Conservation (phyloP, 2,888 invertebrate genomes). For the Geotrupes spiniger region DNA sequence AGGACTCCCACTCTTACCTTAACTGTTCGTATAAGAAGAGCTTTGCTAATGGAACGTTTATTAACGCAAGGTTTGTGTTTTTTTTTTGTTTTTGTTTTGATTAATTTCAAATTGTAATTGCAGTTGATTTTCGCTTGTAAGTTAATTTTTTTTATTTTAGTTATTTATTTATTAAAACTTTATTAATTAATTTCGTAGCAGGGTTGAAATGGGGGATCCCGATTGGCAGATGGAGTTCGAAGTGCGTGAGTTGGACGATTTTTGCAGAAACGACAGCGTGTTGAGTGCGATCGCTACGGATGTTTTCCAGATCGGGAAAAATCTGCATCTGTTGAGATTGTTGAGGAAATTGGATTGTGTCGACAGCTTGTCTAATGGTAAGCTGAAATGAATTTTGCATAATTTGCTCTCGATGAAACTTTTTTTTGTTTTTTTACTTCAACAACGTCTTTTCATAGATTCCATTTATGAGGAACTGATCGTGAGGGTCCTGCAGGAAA, state of each 20-base stretch:
- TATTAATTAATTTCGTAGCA: background rate
- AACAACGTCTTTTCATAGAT: constrained; percentile 32
- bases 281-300: constrained; percentile 38
- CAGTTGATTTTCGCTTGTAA: too few species aligned
- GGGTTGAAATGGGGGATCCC: background rate
- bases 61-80: too few species aligned
- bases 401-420: too few species aligned
- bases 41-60: too few species aligned
- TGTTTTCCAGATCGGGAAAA: constrained; percentile 44
- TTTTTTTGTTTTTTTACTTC: background rate
- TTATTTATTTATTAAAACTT: too few species aligned
- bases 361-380: background rate
- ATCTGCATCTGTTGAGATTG: constrained; percentile 42
- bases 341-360: constrained; percentile 39
- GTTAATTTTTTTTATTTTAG: too few species aligned
- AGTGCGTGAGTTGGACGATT: constrained; percentile 29
- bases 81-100: too few species aligned
- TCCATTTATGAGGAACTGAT: constrained; percentile 43
- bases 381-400: too few species aligned
- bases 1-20: constrained; percentile 14
- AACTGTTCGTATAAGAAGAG: too few species aligned
- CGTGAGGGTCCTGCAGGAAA: constrained; percentile 35
- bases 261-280: constrained; percentile 34
- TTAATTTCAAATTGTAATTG: too few species aligned
- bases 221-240: constrained; percentile 19